These are phyloP conservation scores for Chitala chitala DNA, from an alignment of 2,113 vertebrate species.

Conservation along the genomic window DNA sequence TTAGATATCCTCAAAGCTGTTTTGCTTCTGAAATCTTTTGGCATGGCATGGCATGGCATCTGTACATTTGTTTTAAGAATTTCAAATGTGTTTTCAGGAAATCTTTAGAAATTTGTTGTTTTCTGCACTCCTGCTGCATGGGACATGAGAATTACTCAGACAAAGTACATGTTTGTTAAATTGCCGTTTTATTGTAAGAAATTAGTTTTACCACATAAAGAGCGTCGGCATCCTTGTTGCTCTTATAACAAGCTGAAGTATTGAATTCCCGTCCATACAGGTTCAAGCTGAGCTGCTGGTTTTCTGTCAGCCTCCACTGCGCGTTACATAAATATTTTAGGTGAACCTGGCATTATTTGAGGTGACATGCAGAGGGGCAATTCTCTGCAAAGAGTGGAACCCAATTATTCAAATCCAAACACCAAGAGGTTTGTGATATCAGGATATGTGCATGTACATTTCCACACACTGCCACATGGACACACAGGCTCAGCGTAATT, in stretches of 20 bases:
- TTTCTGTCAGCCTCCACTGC: slow-evolving; percentile 3
- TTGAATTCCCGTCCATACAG: slow-evolving; percentile 7
- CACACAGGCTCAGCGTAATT: background rate
- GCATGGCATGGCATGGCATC: no score
- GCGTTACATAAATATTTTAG: slow-evolving; percentile 14
- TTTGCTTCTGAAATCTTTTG: background rate
- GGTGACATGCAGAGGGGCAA: background rate
- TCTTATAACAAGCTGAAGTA: background rate
- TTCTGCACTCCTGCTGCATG: background rate
- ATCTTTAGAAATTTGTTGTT: background rate
- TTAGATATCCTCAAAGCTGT: background rate
- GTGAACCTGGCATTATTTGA: slow-evolving; percentile 1
- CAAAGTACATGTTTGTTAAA: background rate
- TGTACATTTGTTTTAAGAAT: background rate
- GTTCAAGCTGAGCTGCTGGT: slow-evolving; percentile 8
- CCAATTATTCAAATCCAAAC: background rate
- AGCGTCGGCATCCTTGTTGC: background rate
- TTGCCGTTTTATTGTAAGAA: background rate
- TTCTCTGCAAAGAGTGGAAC: slow-evolving; percentile 5
- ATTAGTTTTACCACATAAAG: background rate
- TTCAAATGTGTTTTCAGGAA: background rate
- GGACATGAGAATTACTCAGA: background rate
- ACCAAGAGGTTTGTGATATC: background rate
- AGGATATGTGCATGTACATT: background rate
- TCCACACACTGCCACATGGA: no score